Conservation (phyloP, 2,888 invertebrate species). For the Tipula unca region DNA sequence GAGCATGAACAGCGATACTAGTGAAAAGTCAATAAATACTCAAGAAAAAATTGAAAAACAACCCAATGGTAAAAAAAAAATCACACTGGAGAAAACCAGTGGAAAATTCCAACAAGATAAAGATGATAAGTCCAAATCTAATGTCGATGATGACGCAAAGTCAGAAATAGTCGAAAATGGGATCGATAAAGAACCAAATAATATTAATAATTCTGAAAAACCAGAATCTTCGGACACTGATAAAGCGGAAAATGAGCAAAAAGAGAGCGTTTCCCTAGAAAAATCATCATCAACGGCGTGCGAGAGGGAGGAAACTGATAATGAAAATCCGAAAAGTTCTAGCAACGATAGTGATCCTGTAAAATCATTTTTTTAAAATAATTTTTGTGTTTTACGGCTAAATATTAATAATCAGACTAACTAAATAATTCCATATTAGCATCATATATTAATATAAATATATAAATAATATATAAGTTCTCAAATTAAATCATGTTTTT, state of each 20-base stretch:
- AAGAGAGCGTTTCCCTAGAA: not conserved
- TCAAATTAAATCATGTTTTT: not conserved
- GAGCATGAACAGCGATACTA: not conserved
- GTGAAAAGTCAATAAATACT: not conserved
- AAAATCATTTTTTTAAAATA: not conserved
- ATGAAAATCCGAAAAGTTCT: not conserved
- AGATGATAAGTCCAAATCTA: not conserved
- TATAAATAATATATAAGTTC: not conserved
- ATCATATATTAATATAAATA: not conserved
- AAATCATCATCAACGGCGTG: not conserved
- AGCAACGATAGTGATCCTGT: constrained; percentile 3
- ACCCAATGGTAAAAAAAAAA: not conserved
- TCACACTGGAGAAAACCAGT: not conserved
- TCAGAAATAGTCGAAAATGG: not conserved
- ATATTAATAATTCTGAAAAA: not conserved
- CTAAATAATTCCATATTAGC: not conserved
- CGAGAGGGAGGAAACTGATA: not conserved
- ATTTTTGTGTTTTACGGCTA: not conserved
- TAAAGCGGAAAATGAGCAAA: not conserved
- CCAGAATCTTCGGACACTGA: not conserved
- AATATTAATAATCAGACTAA: not conserved
- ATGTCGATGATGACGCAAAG: not conserved
- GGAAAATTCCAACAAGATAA: not conserved
- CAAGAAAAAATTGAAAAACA: not conserved
- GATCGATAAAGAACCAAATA: not conserved